Percentiles rank a stretch among this genome's conserved stretches.
These are phyloP conservation scores for Gnathonemus echidnorhynchus DNA, from an alignment of 2,113 vertebrate species.

Conservation along the genomic window DNA sequence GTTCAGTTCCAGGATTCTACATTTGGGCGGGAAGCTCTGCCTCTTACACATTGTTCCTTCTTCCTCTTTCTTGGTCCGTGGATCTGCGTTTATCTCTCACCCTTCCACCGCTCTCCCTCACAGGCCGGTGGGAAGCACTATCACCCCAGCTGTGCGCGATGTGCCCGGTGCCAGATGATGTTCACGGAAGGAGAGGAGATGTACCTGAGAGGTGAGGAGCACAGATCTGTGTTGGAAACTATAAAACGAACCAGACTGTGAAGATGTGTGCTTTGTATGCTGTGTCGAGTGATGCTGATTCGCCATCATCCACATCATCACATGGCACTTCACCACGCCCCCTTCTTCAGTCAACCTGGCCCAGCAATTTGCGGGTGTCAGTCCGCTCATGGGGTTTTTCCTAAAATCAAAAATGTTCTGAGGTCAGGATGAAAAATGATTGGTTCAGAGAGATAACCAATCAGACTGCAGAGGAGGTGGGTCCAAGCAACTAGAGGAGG, in stretches of 20 bases:
- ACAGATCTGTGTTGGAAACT: background rate
- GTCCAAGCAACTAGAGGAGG: too few species aligned
- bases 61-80: background rate
- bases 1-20: background rate
- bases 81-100: background rate
- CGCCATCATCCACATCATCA: too few species aligned
- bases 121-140: slow-evolving; percentile 95
- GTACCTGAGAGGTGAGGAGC: slow-evolving; percentile 83
- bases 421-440: too few species aligned
- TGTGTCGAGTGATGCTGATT: too few species aligned
- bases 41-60: background rate
- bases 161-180: slow-evolving; percentile 91
- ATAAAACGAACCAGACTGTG: background rate
- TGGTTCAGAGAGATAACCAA: too few species aligned
- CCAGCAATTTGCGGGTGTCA: background rate
- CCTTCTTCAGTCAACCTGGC: background rate
- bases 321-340: too few species aligned
- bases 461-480: too few species aligned
- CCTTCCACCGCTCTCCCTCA: background rate
- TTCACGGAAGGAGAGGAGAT: slow-evolving; percentile 93
- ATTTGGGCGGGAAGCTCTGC: background rate
- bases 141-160: slow-evolving; percentile 87
- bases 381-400: background rate
- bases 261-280: background rate
- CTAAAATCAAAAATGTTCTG: too few species aligned